Evolutionary conservation across 2,113 vertebrate species (phyloP).

Genomic region (Engraulis encrasicolus): DNA sequence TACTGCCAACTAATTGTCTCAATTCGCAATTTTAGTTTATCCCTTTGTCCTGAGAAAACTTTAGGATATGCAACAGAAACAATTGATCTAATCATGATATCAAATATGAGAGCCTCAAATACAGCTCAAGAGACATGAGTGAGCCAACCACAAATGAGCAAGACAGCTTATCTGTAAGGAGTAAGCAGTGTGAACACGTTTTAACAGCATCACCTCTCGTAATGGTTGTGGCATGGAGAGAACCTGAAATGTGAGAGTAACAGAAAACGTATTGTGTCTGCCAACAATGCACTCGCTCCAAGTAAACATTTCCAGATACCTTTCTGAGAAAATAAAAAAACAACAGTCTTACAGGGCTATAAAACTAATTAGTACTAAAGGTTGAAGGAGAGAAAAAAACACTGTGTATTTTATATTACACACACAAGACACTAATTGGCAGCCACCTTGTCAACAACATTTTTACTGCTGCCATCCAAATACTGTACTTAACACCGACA

Average conservation of each 20-base stretch:
- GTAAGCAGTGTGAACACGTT: slow-evolving; percentile 3
- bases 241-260: slow-evolving; percentile 33
- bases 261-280: slow-evolving; percentile 25
- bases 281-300: slow-evolving; percentile 18
- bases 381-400: background rate
- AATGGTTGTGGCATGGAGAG: slow-evolving; percentile 25
- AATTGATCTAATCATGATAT: too few relatives aligned
- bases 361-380: background rate
- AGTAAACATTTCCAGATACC: slow-evolving; percentile 32
- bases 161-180: too few relatives aligned
- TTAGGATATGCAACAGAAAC: too few relatives aligned
- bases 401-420: background rate
- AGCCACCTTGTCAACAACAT: slow-evolving; percentile 39
- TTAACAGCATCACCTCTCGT: slow-evolving; percentile 30
- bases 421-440: slow-evolving; percentile 55
- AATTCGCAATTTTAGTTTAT: too few relatives aligned
- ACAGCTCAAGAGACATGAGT: too few relatives aligned
- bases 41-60: too few relatives aligned
- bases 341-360: background rate
- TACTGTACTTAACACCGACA: background rate
- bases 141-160: too few relatives aligned
- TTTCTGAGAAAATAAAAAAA: background rate
- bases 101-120: too few relatives aligned
- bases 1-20: too few relatives aligned
- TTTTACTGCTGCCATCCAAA: background rate